Evolutionary conservation across 2,797 vertebrate genomes (phyloP), one percentile per base, ranked within the genome.

Genomic region (Tenualosa thibaudeaui): DNA sequence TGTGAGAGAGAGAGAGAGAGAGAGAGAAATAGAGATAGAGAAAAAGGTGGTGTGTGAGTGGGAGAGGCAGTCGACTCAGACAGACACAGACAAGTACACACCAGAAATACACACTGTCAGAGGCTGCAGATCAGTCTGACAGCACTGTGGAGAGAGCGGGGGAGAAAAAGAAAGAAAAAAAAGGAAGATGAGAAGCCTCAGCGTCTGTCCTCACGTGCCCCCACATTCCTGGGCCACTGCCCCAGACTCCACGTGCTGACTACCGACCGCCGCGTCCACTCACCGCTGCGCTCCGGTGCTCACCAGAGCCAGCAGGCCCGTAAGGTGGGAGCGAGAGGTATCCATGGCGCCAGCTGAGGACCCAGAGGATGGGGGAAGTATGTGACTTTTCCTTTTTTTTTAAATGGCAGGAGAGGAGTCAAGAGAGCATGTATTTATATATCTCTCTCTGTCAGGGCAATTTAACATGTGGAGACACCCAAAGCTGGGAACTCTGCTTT

Each of bases 341-440:
- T 53, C 62, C 83, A 51, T 62, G 81, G 68, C 82, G 81, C 26
- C 50, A 82, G 2, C 82, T 50, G 22, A 68, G n/a, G 82, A 62
- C 62, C 86, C 68, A 83, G 49, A 82, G 82, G 75, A 37, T 53
- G 58, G 24, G 83, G 43, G 84, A 81, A 83, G 49, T 37, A 60
- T 71, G 43, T 24, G 15, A 17, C n/a, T 37, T 49, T 19, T 51
- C 49, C 0, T 2, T 31, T 51, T 43, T 83, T 83, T 50, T 71
- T 12, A 19, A 56, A 19, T 54, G 53, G 10, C 9, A 56, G 15
- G 17, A n/a, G 31, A 43, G 7, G 46, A 51, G 85, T 83, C 85
- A 85, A 51, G 58, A 81, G 62, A 84, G 82, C 51, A 31, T 83
- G 58, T 84, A 83, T 81, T 22, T 49, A 0, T 56, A 37, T 54